Conservation (phyloP, 2,113 vertebrate genomes). For the Bubalus kerabau region DNA sequence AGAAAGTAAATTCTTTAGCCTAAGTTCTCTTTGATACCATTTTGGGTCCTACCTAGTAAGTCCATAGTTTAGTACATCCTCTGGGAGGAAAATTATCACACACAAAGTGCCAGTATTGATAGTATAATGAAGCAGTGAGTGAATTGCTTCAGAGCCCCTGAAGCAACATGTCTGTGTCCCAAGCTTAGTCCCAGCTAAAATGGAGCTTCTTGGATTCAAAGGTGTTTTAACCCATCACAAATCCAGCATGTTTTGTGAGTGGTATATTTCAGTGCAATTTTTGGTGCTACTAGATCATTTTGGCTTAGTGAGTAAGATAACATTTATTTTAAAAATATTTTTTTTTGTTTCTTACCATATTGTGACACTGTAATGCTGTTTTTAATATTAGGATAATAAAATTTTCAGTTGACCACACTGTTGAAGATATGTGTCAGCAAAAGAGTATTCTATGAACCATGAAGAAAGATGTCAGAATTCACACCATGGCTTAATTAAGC, state of each 20-base stretch:
- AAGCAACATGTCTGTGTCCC: not conserved
- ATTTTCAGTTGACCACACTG: slow-evolving; percentile 60
- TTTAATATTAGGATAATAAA: slow-evolving; percentile 22
- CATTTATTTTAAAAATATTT: not conserved
- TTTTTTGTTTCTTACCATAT: not conserved
- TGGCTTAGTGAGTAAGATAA: not conserved
- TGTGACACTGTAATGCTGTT: slow-evolving; percentile 10
- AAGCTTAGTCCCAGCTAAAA: not conserved
- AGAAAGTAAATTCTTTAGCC: not conserved
- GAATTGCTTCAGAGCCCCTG: not conserved
- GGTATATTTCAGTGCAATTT: not conserved
- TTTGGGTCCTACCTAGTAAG: not conserved
- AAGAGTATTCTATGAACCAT: slow-evolving; percentile 61
- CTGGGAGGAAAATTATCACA: not conserved
- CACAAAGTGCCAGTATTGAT: not conserved
- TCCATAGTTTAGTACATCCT: not conserved
- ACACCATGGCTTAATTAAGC: slow-evolving; percentile 77
- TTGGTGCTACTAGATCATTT: not conserved
- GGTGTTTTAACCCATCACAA: not conserved
- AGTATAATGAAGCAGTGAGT: not conserved
- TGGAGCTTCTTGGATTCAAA: not conserved
- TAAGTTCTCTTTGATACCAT: not conserved
- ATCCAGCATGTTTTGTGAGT: not conserved
- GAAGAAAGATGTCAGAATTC: slow-evolving; percentile 74
- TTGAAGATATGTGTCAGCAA: slow-evolving; percentile 64